Base-by-base conservation (phyloP, 1,140 invertebrate genomes). In the Lineus longissimus region DNA sequence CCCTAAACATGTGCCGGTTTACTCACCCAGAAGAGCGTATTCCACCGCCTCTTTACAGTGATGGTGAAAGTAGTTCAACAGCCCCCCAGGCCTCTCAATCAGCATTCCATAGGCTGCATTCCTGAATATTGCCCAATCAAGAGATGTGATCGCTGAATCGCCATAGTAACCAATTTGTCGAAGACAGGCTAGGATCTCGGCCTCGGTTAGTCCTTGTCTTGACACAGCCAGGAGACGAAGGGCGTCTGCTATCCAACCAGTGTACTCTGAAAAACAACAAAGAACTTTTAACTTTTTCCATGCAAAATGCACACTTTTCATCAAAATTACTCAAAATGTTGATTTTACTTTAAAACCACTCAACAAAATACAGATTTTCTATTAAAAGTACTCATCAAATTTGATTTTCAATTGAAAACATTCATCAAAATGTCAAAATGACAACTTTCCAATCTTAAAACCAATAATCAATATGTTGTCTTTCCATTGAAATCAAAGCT, bases 231-330 rank as follows among this genome's bases (percentile, higher is more conserved):
- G 63, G 22, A 81, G 66, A 51, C 77, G 74, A 7, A 81, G 68
- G 9, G 72, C 70, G 57, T 80, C 78, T 9, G 74, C 71, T 13
- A 81, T 70, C 80, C 80, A 81, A 22, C 80, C 80, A 29, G 70
- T 64, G 59, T 70, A 70, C 45, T 73, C 77, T 78, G 64, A 9
- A 70, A 60, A 45, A 55, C 59, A 27, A n/a, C 6, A 27, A 51
- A 54, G 27, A 11, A 43, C 9, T 43, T 9, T 11, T 57, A 60
- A 6, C 11, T 59, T 51, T 25, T 64, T 27, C 2, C 30, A n/a
- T 15, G 61, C 55, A 19, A 58, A 57, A 0, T 30, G 60, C 17
- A 31, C 29, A 58, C 36, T 33, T 11, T 45, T 11, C 11, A 59
- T 54, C 13, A 9, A 13, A 13, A 59, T 59, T 13, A 45, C 36